These are phyloP conservation scores for Phrynocephalus vlangalii DNA, from an alignment of 2,797 vertebrate genomes.

Conservation along the genomic window DNA sequence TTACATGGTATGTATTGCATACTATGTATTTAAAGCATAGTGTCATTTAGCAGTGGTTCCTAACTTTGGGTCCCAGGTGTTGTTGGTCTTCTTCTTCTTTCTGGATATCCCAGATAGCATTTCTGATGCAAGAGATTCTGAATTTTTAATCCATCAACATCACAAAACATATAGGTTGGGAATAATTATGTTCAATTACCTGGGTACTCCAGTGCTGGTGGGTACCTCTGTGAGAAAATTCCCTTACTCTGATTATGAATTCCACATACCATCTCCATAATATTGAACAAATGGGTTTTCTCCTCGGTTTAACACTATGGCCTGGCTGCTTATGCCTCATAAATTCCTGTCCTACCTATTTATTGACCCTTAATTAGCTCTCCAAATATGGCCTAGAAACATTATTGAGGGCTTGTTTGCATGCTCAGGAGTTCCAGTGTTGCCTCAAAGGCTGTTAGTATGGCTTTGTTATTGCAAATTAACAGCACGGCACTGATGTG, in stretches of 20 bases:
- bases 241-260: slow-evolving; percentile 11
- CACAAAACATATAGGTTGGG: not conserved
- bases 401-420: slow-evolving; percentile 22
- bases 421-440: slow-evolving; percentile 28
- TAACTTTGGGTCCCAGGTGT: not conserved
- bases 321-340: slow-evolving; percentile 4
- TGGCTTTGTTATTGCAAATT: slow-evolving; percentile 33
- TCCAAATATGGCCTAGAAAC: not conserved
- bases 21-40: not conserved
- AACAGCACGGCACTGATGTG: not conserved
- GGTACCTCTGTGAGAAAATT: not conserved
- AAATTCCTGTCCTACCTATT: slow-evolving; percentile 7
- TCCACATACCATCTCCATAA: not conserved
- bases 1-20: too few relatives aligned
- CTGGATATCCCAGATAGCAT: not conserved
- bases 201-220: not conserved
- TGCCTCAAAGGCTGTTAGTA: slow-evolving; percentile 36
- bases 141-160: not conserved
- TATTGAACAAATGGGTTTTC: slow-evolving; percentile 12
- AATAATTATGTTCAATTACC: not conserved
- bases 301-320: slow-evolving; percentile 16
- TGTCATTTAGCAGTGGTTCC: not conserved
- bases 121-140: not conserved
- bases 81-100: not conserved
- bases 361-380: slow-evolving; percentile 33